Evolutionary conservation across 2,113 vertebrate genomes (phyloP).

Genomic region (Petroica traversi): DNA sequence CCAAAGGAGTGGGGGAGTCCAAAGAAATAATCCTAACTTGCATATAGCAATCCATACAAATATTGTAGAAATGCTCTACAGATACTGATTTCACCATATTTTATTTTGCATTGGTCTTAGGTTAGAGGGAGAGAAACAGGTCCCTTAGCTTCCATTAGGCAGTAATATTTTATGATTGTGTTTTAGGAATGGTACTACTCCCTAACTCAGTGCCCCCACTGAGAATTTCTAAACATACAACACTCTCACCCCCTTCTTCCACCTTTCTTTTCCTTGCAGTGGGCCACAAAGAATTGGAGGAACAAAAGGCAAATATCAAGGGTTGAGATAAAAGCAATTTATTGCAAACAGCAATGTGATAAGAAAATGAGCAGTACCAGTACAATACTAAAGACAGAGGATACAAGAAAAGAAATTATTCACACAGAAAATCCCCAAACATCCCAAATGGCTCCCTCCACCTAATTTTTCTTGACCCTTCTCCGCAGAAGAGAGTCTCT

Average conservation of each 20-base stretch:
- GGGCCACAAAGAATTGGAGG: not conserved
- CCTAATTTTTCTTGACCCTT: not conserved
- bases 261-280: not conserved
- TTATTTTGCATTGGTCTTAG: not conserved
- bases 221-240: not conserved
- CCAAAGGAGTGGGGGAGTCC: accelerated
- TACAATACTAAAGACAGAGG: not conserved
- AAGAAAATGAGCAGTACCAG: not conserved
- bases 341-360: not conserved
- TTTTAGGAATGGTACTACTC: not conserved
- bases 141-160: not conserved
- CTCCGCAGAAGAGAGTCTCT: not conserved
- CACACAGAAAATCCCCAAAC: accelerated
- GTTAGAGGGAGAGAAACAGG: not conserved
- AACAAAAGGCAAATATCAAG: not conserved
- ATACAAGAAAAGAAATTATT: not conserved
- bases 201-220: not conserved
- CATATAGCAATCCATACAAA: not conserved
- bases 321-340: not conserved
- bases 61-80: not conserved
- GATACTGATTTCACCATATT: not conserved
- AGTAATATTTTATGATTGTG: not conserved
- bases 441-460: not conserved
- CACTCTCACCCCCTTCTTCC: accelerated
- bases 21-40: not conserved